Conservation (phyloP, 1,140 invertebrate species). For the Dinothrombium tinctorium region DNA sequence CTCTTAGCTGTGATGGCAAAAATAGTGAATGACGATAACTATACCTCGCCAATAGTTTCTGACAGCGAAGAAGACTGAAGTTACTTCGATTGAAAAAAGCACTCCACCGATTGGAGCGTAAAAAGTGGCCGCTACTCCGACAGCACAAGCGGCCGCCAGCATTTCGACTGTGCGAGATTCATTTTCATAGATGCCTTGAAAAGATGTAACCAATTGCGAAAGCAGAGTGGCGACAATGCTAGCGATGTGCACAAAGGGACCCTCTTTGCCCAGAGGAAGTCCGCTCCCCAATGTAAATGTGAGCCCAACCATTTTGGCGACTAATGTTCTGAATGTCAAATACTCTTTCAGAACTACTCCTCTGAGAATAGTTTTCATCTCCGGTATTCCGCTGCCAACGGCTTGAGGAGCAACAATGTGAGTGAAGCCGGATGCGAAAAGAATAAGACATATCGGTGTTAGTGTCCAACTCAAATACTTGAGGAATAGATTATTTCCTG, state of each 20-base stretch:
- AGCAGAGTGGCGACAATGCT: constrained; percentile 80
- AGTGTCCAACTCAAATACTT: constrained; percentile 77
- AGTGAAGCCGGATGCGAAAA: constrained; percentile 82
- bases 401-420: constrained; percentile 81
- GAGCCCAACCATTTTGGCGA: constrained; percentile 66
- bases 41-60: constrained; percentile 97
- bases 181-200: constrained; percentile 39
- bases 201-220: constrained; percentile 52
- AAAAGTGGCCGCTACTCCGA: constrained; percentile 25
- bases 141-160: constrained; percentile 83
- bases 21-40: too few species aligned
- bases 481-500: constrained; percentile 40
- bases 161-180: constrained; percentile 81
- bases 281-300: constrained; percentile 86
- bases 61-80: constrained; percentile 92
- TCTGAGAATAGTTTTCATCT: constrained; percentile 95
- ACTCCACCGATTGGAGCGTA: constrained; percentile 39
- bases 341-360: constrained; percentile 93
- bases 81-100: constrained; percentile 96
- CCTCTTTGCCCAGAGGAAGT: constrained; percentile 87
- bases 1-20: too few species aligned
- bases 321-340: constrained; percentile 73
- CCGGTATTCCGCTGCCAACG: constrained; percentile 79
- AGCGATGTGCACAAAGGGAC: constrained; percentile 49
- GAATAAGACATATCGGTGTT: constrained; percentile 58